Evolutionary conservation across 2,888 invertebrate genomes (phyloP).

Genomic region (Scrobipalpa atriplicella): DNA sequence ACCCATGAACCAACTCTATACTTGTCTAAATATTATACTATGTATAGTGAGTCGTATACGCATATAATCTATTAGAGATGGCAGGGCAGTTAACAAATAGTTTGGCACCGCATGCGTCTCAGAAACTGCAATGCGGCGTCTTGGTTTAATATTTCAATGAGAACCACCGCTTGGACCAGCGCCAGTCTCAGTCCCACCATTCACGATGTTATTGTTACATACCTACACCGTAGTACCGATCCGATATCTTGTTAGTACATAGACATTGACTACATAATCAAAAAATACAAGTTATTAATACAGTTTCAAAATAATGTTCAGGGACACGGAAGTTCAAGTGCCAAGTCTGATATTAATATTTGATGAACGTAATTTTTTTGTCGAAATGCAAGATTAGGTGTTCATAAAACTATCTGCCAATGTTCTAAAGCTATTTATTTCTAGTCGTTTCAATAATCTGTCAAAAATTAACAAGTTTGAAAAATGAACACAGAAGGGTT

Average conservation of each 20-base stretch:
- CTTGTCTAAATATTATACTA: no score
- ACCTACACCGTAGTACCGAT: not conserved
- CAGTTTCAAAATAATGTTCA: not conserved
- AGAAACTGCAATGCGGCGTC: constrained; percentile 73
- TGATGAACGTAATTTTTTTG: no score
- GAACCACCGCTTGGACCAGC: constrained; percentile 69
- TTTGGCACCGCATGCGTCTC: constrained; percentile 59
- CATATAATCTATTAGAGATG: constrained; percentile 2
- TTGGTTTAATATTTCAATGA: constrained; percentile 82
- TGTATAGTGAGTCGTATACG: not conserved
- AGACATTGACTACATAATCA: not conserved
- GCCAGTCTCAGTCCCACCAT: constrained; percentile 59
- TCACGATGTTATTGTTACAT: constrained; percentile 40
- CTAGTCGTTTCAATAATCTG: constrained; percentile 12
- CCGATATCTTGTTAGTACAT: not conserved
- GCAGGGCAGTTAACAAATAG: constrained; percentile 41
- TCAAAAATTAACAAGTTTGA: constrained; percentile 51
- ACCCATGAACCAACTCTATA: no score
- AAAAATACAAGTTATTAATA: not conserved
- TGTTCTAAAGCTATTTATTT: no score
- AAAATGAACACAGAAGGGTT: constrained; percentile 59
- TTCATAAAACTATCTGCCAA: not conserved
- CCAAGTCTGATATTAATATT: not conserved
- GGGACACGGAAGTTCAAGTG: not conserved
- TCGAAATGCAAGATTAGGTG: not conserved